phyloP scores from a whole-genome alignment of 2,888 invertebrate species.

The Tanypteryx hageni region DNA sequence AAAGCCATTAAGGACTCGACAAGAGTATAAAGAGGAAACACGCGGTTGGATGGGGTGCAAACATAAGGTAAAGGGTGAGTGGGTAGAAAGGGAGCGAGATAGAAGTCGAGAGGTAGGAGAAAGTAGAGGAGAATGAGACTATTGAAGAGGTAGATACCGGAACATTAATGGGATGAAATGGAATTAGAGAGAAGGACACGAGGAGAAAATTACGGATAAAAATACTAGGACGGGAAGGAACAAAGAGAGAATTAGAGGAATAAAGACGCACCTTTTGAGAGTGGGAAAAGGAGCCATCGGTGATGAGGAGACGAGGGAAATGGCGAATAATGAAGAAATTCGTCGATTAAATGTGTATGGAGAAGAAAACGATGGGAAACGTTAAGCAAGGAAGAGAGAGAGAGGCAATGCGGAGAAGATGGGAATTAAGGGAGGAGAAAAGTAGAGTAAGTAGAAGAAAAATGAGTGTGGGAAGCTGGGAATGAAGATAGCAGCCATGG shows the following conservation, averaged over 20 bases:
- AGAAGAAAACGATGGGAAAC: background rate
- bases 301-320: background rate
- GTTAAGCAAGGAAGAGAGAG: background rate
- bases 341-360: background rate
- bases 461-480: background rate
- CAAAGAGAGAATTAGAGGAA: background rate
- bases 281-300: background rate
- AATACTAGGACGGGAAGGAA: background rate
- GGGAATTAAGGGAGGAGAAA: background rate
- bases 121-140: too few species aligned
- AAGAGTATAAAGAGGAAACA: slow-evolving; percentile 28
- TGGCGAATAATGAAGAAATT: too few species aligned
- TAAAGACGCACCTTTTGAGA: background rate
- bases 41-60: slow-evolving; percentile 17
- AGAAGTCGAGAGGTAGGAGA: background rate
- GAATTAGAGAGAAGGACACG: too few species aligned
- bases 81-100: background rate
- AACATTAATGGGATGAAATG: too few species aligned
- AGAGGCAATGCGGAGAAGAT: background rate
- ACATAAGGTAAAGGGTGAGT: background rate
- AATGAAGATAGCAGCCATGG: background rate
- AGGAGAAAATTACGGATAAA: too few species aligned
- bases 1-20: slow-evolving; percentile 40
- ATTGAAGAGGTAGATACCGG: too few species aligned
- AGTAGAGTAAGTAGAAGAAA: too few species aligned